A percentile compares a stretch with the other conserved stretches of the same genome.
Conservation (phyloP, 2,113 vertebrate genomes). For the Neogale vison region DNA sequence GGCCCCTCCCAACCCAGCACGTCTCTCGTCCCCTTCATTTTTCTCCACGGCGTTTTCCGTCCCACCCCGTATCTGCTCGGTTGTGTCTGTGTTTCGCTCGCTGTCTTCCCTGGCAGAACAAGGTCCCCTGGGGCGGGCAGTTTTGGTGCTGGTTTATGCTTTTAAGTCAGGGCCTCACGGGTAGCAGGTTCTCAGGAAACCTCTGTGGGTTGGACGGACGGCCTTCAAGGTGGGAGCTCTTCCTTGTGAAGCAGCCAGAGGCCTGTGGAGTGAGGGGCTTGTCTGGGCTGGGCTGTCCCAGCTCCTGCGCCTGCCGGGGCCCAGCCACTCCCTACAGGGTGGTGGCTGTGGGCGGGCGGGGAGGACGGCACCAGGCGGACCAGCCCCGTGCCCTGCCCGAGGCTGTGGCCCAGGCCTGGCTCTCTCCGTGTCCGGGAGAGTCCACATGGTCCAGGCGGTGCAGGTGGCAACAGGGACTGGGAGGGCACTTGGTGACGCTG, state of each 20-base stretch:
- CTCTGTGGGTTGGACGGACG: neutral
- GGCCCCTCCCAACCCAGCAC: neutral
- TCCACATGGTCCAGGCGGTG: neutral
- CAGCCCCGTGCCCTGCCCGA: neutral
- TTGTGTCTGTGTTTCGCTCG: neutral
- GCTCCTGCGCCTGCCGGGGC: neutral
- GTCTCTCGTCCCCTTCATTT: neutral
- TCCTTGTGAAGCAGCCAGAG: neutral
- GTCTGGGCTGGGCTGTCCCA: neutral
- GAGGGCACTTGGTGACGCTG: neutral
- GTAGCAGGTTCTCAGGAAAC: neutral
- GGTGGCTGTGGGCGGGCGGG: neutral
- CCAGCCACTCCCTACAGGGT: neutral
- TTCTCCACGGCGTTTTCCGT: neutral
- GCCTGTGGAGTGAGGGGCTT: too few relatives aligned
- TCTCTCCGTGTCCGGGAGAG: neutral
- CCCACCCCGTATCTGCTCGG: rapidly evolving
- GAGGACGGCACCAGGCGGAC: neutral
- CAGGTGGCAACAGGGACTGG: neutral
- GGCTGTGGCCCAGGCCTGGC: neutral
- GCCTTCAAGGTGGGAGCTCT: neutral
- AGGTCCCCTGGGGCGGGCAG: neutral
- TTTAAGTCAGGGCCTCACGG: neutral
- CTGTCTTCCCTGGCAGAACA: too few relatives aligned
- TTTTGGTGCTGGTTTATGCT: neutral